Percentiles rank a stretch among this genome's conserved stretches.
Evolutionary conservation across 2,113 vertebrate species (phyloP).

Genomic region (Epinephelus cyanopodus): DNA sequence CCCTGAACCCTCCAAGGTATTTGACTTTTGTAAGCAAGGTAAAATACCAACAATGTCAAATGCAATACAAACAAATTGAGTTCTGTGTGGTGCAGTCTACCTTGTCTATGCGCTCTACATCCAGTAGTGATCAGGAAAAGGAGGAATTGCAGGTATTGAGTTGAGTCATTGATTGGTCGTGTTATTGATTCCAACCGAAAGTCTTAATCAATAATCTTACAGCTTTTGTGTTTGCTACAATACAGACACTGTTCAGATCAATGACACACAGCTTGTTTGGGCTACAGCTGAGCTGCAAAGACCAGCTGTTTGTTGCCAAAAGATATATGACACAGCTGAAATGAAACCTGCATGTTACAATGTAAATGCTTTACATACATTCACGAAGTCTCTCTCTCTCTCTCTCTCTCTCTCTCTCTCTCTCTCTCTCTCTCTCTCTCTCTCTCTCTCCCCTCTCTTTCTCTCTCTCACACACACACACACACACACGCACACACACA

Average conservation of each 20-base stretch:
- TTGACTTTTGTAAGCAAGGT: conserved; percentile 12
- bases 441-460: neutral
- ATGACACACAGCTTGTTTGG: conserved; percentile 1
- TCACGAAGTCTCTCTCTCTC: neutral
- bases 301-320: neutral
- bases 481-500: conserved; percentile 15
- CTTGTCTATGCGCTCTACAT: neutral
- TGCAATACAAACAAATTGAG: conserved; percentile 33
- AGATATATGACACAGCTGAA: neutral
- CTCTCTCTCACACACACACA: conserved; percentile 11
- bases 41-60: conserved; percentile 30
- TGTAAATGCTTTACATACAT: neutral
- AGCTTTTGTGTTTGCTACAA: conserved; percentile 35
- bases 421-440: neutral
- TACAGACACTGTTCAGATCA: conserved; percentile 23
- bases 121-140: conserved; percentile 20
- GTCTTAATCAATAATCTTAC: conserved; percentile 47
- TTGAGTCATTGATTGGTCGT: conserved; percentile 36
- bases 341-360: neutral
- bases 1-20: neutral
- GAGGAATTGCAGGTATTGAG: conserved; percentile 37
- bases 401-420: neutral
- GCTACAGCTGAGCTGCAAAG: neutral
- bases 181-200: conserved; percentile 42
- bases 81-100: neutral